phyloP scores from a whole-genome alignment of 2,888 invertebrate genomes.

The Apamea anceps region DNA sequence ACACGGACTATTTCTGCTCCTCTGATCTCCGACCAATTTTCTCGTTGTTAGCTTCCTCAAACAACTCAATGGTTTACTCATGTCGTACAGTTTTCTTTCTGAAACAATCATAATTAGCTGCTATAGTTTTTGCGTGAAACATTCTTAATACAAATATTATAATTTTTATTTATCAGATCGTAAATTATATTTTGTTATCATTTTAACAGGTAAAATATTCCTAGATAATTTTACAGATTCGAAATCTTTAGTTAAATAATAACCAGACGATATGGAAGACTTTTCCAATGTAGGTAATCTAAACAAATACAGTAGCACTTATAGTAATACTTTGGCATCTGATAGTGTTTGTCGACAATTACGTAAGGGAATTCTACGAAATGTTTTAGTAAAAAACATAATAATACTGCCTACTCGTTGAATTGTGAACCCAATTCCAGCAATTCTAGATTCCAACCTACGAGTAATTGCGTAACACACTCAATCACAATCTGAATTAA shows the following conservation, averaged over 20 bases:
- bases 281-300: constrained; percentile 38
- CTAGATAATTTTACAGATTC: constrained; percentile 17
- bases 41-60: constrained; percentile 19
- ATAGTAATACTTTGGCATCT: constrained; percentile 25
- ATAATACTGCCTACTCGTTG: not conserved
- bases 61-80: constrained; percentile 50
- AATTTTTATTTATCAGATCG: constrained; percentile 20
- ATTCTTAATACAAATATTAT: not conserved
- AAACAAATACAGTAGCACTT: constrained; percentile 31
- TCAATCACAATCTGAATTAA: not conserved
- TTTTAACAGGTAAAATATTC: constrained; percentile 15
- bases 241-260: constrained; percentile 47
- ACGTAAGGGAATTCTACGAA: constrained; percentile 27
- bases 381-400: not conserved
- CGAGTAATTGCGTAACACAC: not conserved
- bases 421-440: not conserved
- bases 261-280: constrained; percentile 32
- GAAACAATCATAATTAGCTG: constrained; percentile 38
- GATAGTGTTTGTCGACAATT: constrained; percentile 17
- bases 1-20: constrained; percentile 21
- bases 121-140: constrained; percentile 20
- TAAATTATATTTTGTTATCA: constrained; percentile 56
- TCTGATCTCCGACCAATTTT: constrained; percentile 33
- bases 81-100: constrained; percentile 53
- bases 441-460: not conserved